phyloP scores from a whole-genome alignment of 2,888 invertebrate genomes.

The Lasius platythorax region DNA sequence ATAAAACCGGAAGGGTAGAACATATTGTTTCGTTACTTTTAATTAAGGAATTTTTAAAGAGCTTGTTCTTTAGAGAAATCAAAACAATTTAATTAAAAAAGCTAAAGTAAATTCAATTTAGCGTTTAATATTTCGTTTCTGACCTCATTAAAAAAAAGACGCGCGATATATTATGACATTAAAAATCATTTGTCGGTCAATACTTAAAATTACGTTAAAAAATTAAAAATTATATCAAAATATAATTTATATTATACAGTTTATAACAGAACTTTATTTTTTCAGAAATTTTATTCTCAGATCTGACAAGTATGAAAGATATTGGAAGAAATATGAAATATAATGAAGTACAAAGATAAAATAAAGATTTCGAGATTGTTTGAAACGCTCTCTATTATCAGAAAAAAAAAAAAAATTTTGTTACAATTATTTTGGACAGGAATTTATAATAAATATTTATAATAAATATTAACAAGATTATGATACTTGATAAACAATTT shows the following conservation, averaged over 20 bases:
- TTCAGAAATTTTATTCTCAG: background rate
- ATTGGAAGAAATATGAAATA: too few species aligned
- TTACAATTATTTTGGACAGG: background rate
- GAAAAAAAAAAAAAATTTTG: background rate
- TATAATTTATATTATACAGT: background rate
- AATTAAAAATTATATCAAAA: background rate
- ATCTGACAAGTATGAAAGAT: background rate
- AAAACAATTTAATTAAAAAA: background rate
- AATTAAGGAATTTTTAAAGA: slow-evolving; percentile 44
- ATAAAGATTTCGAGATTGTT: too few species aligned
- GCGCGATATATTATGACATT: background rate
- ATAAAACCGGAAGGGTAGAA: slow-evolving; percentile 12
- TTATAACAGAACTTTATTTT: background rate
- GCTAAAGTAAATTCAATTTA: background rate
- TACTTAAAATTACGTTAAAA: background rate
- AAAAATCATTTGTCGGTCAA: background rate
- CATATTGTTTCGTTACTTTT: slow-evolving; percentile 16
- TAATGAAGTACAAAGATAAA: too few species aligned
- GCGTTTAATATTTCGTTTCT: background rate
- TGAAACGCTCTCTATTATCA: background rate
- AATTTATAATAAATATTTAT: background rate
- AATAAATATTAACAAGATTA: background rate
- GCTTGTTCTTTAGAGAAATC: background rate
- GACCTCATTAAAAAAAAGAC: slow-evolving; percentile 1
- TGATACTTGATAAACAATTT: background rate